Base-by-base conservation (phyloP, 2,113 vertebrate species). In the Tiliqua scincoides region DNA sequence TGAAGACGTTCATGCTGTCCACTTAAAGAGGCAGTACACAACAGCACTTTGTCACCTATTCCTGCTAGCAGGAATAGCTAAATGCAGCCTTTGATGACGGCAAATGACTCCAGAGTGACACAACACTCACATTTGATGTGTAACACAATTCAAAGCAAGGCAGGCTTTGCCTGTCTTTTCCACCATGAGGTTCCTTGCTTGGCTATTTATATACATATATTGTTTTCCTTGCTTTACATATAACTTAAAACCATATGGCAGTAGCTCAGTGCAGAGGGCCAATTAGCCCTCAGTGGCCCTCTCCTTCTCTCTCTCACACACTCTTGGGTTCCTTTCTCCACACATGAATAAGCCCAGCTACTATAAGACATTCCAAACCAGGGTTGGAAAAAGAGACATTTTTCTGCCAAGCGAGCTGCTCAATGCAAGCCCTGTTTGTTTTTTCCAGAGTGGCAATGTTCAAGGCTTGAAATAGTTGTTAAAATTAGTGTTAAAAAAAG, bases 341-440 rank as follows among this genome's bases (percentile, higher is more conserved):
- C 0, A 0, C 71, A 27, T 62, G 73, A 90, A 83, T 91, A 87
- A 89, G 59, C 67, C 88, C 85, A 80, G 91, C 91, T 95, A 91
- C 95, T 85, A 93, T 92, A 90, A 87, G 70, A 54, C 75, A 77
- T 81, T 89, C 91, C 40, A 1, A 1, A 76, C 68, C 17, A 1
- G 5, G 32, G 82, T 85, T 0, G 63, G 86, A 74, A 25, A 32
- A 70, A 23, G 30, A n/a, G 67, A 0, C 67, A 61, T 32, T 62
- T 48, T 27, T 59, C n/a, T 87, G 91, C 91, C 93, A 91, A 54
- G 88, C 79, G 78, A 23, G 75, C 9, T 79, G 48, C 89, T 95
- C 91, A 94, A 83, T 91, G 67, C 78, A 85, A 91, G 77, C 85
- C 95, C 92, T 97, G 95, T 96, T 96, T 95, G 85, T 95, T 96